Evolutionary conservation across 2,797 vertebrate genomes (phyloP).

Genomic region (Tokudaia tokunoshimensis): DNA sequence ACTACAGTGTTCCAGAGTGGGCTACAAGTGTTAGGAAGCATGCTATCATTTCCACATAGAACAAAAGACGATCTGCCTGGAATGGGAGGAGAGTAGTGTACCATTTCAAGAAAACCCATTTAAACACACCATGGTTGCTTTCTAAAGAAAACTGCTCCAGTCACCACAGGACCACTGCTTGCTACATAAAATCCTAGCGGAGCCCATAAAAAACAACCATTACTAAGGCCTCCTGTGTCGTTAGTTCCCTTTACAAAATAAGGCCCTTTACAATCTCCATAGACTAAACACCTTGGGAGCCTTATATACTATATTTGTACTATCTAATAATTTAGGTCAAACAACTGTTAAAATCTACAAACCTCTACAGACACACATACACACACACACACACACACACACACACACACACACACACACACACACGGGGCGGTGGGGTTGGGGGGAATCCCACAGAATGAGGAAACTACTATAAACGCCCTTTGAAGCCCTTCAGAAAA

Average conservation of each 20-base stretch:
- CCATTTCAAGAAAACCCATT: background rate
- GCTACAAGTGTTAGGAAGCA: background rate
- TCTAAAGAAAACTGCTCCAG: background rate
- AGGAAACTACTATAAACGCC: background rate
- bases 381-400: background rate
- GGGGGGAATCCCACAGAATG: background rate
- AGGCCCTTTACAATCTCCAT: background rate
- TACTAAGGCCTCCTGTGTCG: conserved; percentile 15
- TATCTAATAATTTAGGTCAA: background rate
- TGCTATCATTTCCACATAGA: no score
- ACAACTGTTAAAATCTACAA: conserved; percentile 15
- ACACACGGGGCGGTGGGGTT: no score
- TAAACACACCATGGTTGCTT: background rate
- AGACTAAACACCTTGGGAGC: background rate
- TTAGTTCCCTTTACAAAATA: background rate
- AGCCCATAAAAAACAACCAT: conserved; percentile 1
- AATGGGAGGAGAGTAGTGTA: background rate
- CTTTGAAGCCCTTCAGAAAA: background rate
- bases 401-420: no score
- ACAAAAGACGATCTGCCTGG: background rate
- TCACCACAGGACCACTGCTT: background rate
- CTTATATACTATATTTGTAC: background rate
- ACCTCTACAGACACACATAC: background rate
- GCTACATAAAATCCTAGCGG: conserved; percentile 24
- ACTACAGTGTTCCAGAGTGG: background rate